Percentiles rank a stretch among this genome's conserved stretches.
Evolutionary conservation across 2,888 invertebrate genomes (phyloP).

Genomic region (Willowsia nigromaculata): DNA sequence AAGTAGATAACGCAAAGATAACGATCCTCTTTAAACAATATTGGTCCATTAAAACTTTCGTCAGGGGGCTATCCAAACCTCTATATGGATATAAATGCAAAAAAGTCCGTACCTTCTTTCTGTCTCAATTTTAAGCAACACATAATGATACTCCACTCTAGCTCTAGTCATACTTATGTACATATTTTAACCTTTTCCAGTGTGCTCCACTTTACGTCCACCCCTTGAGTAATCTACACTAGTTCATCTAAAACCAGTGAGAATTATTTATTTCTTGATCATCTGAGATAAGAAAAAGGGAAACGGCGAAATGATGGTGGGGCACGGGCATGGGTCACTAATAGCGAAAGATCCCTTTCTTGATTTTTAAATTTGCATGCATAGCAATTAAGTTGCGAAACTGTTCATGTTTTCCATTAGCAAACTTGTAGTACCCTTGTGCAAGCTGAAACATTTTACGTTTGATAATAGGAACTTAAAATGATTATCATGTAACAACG

Average conservation of each 20-base stretch:
- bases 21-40: conserved; percentile 56
- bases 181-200: no score
- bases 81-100: neutral
- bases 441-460: neutral
- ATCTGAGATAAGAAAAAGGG: neutral
- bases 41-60: conserved; percentile 54
- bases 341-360: neutral
- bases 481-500: no score
- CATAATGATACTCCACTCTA: no score
- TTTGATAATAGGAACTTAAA: no score
- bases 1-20: conserved; percentile 22
- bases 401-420: neutral
- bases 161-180: no score
- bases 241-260: no score
- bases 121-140: neutral
- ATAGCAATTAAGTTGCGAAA: neutral
- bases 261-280: neutral
- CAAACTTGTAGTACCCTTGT: neutral
- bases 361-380: conserved; percentile 27
- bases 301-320: no score
- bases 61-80: conserved; percentile 13
- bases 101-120: neutral
- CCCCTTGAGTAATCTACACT: no score
- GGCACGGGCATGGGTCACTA: conserved; percentile 14
- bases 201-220: no score